Base-by-base conservation (phyloP, 2,797 vertebrate genomes). In the Tangara arthus region DNA sequence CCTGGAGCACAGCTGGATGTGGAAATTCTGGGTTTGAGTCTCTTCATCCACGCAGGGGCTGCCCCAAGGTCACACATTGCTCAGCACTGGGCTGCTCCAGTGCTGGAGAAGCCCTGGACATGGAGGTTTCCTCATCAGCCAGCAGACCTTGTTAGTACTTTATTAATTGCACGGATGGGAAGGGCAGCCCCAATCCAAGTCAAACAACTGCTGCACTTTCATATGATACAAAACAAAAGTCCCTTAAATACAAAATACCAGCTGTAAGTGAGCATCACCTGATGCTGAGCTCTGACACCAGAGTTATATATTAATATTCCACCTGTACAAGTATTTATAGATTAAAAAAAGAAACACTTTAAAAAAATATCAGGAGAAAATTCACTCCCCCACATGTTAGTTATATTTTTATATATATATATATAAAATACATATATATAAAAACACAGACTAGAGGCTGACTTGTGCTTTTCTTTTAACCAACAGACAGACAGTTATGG, bases 271-370 rank as follows among this genome's bases (percentile, higher is more conserved):
- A 90, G 68, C 87, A 24, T 88, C 82, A 55, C 49, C 82, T 39
- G 85, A 83, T 17, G 27, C 72, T 73, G 81, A 93, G 66, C 80
- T 96, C 79, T 91, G 27, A 55, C 26, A 39, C 87, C 64, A 4
- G 81, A 87, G 87, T 95, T 96, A 96, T 97, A 93, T 97, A 97
- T 96, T 96, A 97, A 96, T 87, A 97, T 94, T 95, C 94, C 91
- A 83, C 90, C 96, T 98, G 89, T 98, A 98, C 98, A 98, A 80
- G 88, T 98, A 98, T 98, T 97, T 97, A 98, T 97, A 97, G 91
- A 47, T 76, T 75, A 95, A 96, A 85, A 86, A 89, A 68, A 85
- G 37, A 77, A 44, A 89, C n/a, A 69, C 56, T 61, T 28, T 18
- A 70, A 77, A 96, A 95, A 96, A 96, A 71, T 76, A 91, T 34